These are phyloP conservation scores for Drosophila meridiana DNA, from an alignment of 2,888 invertebrate species.

Conservation along the genomic window DNA sequence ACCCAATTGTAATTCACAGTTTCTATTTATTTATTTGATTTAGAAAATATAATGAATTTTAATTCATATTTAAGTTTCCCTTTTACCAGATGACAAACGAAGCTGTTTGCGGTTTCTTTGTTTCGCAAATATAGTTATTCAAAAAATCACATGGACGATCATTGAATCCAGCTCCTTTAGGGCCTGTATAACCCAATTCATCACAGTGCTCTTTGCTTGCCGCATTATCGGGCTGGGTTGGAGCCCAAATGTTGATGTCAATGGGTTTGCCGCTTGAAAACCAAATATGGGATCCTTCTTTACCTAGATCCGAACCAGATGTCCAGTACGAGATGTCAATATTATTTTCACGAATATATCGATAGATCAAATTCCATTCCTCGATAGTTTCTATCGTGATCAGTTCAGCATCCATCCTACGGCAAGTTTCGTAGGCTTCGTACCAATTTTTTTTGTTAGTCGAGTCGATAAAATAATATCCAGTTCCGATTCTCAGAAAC, in stretches of 20 bases:
- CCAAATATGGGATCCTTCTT: constrained; percentile 9
- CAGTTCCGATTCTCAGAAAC: background rate
- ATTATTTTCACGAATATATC: background rate
- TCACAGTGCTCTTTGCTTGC: background rate
- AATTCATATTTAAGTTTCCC: too few species aligned
- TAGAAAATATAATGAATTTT: background rate
- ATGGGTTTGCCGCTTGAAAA: constrained; percentile 12
- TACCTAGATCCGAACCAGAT: constrained; percentile 15
- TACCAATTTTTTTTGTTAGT: constrained; percentile 16
- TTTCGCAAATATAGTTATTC: background rate
- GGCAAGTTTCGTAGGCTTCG: constrained; percentile 21
- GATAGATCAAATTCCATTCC: background rate
- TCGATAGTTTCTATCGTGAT: constrained; percentile 16
- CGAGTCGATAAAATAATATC: constrained; percentile 21
- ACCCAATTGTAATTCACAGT: too few species aligned
- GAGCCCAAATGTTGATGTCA: background rate
- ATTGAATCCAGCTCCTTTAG: background rate
- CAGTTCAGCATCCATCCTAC: constrained; percentile 13
- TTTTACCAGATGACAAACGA: background rate
- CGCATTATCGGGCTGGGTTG: constrained; percentile 14
- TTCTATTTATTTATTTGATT: too few species aligned
- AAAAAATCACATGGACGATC: background rate
- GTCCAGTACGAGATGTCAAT: constrained; percentile 18
- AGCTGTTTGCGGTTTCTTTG: background rate
- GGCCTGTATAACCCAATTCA: background rate